phyloP scores from a whole-genome alignment of 1,140 invertebrate species.

The Conus ventricosus region DNA sequence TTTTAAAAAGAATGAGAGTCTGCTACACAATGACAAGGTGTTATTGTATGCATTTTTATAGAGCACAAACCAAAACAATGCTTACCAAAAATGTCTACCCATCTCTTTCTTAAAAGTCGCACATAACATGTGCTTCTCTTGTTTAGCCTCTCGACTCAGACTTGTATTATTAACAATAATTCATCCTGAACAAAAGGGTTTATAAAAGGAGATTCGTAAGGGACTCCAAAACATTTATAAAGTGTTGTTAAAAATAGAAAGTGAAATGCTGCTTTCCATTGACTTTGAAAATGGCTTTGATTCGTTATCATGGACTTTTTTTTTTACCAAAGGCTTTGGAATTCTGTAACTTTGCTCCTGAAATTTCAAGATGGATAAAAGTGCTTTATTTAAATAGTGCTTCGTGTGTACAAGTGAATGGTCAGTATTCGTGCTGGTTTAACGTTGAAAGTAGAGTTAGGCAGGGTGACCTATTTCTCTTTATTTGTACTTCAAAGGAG shows the following conservation, averaged over 20 bases:
- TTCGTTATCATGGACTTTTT: neutral
- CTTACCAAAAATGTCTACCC: neutral
- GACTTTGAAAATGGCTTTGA: neutral
- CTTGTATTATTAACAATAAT: neutral
- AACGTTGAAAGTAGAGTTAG: slow-evolving; percentile 10
- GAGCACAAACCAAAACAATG: neutral
- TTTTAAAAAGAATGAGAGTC: slow-evolving; percentile 9
- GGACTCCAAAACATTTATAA: neutral
- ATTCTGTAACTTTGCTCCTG: neutral
- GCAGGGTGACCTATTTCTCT: slow-evolving; percentile 4
- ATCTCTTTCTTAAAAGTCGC: neutral
- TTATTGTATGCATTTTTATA: slow-evolving; percentile 13
- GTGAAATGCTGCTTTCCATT: neutral
- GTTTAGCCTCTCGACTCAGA: neutral
- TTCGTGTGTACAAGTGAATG: no score
- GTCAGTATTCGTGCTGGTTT: no score
- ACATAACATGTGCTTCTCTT: neutral
- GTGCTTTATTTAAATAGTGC: neutral
- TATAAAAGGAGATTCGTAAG: neutral
- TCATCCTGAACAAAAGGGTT: neutral
- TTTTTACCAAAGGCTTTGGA: neutral
- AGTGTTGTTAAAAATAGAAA: neutral
- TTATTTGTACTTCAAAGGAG: slow-evolving; percentile 9
- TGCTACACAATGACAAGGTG: slow-evolving; percentile 32
- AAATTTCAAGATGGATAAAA: neutral